phyloP scores from a whole-genome alignment of 1,140 invertebrate genomes.

The Liolophura sinensis region DNA sequence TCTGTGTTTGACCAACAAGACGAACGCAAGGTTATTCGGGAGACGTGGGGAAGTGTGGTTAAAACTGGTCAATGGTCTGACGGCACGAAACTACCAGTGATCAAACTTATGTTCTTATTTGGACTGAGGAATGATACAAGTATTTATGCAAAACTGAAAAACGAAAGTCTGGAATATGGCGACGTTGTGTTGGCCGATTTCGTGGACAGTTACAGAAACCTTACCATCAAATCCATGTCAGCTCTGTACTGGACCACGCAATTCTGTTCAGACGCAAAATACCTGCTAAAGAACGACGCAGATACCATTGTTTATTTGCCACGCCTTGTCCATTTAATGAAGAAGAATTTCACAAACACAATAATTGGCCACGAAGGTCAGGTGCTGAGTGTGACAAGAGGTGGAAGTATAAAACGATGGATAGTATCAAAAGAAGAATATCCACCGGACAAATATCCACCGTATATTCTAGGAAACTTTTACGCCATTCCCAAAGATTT shows the following conservation, averaged over 20 bases:
- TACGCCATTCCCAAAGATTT: too few species aligned
- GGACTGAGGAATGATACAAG: neutral
- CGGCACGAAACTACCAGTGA: constrained; percentile 2
- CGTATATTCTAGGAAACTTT: constrained; percentile 20
- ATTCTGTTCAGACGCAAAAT: constrained; percentile 64
- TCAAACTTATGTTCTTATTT: constrained; percentile 30
- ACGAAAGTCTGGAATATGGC: constrained; percentile 67
- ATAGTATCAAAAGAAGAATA: constrained; percentile 34
- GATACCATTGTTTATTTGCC: constrained; percentile 61
- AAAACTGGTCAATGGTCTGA: constrained; percentile 19
- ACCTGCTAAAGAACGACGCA: constrained; percentile 63
- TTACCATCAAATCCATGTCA: constrained; percentile 86
- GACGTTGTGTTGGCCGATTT: constrained; percentile 82
- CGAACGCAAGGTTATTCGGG: constrained; percentile 19
- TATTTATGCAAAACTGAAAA: constrained; percentile 20
- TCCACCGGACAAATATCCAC: constrained; percentile 36
- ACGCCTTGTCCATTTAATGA: too few species aligned
- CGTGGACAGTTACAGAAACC: constrained; percentile 77
- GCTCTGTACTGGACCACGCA: constrained; percentile 77
- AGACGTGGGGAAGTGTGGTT: constrained; percentile 27
- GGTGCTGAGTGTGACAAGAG: too few species aligned
- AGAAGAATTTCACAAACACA: too few species aligned
- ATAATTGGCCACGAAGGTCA: too few species aligned
- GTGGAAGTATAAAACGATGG: constrained; percentile 32
- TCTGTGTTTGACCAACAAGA: too few species aligned